Percentiles rank a stretch among this genome's conserved stretches.
phyloP scores from a whole-genome alignment of 2,797 vertebrate genomes.

The Ciconia nigra region DNA sequence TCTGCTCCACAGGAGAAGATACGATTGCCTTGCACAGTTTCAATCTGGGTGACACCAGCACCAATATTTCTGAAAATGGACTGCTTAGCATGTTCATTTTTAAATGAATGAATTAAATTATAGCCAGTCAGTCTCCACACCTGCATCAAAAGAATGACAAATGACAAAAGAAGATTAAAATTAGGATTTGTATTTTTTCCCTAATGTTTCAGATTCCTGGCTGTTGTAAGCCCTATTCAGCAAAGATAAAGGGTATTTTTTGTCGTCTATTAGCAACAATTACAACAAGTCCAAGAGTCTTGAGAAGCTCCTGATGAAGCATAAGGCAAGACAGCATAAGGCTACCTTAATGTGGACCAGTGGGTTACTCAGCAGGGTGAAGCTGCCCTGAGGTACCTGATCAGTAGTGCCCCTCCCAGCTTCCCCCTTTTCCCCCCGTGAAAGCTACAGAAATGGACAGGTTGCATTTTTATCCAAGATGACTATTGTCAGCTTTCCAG shows the following conservation, averaged over 20 bases:
- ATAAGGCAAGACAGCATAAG: neutral
- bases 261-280: neutral
- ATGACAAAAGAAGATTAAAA: neutral
- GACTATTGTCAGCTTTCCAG: neutral
- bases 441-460: neutral
- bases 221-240: neutral
- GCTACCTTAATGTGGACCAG: neutral
- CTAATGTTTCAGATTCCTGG: neutral
- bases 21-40: slow-evolving; percentile 87
- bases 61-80: slow-evolving; percentile 98
- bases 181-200: neutral
- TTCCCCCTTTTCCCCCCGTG: accelerated
- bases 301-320: neutral
- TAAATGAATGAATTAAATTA: slow-evolving; percentile 93
- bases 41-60: slow-evolving; percentile 94
- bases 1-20: slow-evolving; percentile 98
- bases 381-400: neutral
- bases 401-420: neutral
- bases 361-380: neutral
- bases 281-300: neutral
- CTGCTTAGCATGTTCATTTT: slow-evolving; percentile 94
- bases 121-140: slow-evolving; percentile 93
- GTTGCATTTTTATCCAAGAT: neutral
- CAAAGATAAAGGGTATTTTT: neutral
- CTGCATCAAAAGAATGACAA: slow-evolving; percentile 70